phyloP scores from a whole-genome alignment of 2,113 vertebrate species.

The Peromyscus leucopus region DNA sequence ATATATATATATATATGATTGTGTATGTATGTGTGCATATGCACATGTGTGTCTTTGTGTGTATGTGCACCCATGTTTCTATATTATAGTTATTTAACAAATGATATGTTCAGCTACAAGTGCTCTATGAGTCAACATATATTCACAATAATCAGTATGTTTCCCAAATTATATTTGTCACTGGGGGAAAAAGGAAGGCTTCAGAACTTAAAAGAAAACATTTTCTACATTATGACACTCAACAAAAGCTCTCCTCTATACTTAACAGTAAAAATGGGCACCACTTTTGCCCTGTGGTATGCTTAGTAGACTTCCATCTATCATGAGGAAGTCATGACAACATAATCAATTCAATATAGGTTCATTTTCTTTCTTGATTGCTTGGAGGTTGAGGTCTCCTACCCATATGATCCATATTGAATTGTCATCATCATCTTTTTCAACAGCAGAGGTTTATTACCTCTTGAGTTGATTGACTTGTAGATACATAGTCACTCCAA shows the following conservation, averaged over 20 bases:
- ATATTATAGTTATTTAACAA: neutral
- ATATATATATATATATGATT: neutral
- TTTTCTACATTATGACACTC: neutral
- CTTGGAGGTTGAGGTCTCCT: conserved; percentile 49
- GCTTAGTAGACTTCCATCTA: conserved; percentile 23
- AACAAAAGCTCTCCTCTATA: conserved; percentile 9
- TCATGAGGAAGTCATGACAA: conserved; percentile 48
- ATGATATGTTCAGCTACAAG: neutral
- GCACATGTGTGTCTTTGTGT: neutral
- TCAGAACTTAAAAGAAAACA: neutral
- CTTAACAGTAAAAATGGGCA: neutral
- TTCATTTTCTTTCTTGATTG: conserved; percentile 58
- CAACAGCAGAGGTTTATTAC: conserved; percentile 47
- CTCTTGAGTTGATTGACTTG: conserved; percentile 58
- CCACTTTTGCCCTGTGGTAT: conserved; percentile 3
- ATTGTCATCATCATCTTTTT: conserved; percentile 73
- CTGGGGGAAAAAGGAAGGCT: neutral
- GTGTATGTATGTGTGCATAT: fast-evolving
- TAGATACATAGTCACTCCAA: conserved; percentile 41
- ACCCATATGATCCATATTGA: conserved; percentile 9
- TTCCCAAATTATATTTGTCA: neutral
- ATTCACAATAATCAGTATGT: neutral
- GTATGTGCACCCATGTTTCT: neutral
- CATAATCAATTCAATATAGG: conserved; percentile 45
- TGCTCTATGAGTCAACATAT: neutral